Evolutionary conservation across 2,797 vertebrate species (phyloP), one percentile per base, ranked within the genome.

Genomic region (Rachycentron canadum): DNA sequence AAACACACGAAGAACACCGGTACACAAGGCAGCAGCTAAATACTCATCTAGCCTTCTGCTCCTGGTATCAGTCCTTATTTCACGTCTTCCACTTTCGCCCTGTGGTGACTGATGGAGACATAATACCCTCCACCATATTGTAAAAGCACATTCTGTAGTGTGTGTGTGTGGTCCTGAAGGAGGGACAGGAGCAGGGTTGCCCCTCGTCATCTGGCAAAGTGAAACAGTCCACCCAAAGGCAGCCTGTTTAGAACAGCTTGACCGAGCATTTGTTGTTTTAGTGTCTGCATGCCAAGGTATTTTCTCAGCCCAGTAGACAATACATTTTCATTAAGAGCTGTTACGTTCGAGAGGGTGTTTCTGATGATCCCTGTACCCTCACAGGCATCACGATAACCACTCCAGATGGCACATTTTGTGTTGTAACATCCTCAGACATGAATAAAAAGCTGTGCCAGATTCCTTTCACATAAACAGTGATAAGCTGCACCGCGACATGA

Each of bases 261-360:
- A 75, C 74, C 38, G 59, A 85, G 63, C 75, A 81, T 86, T 87
- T 80, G 85, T 79, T 87, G 83, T 85, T 85, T 58, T 56, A 41
- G 49, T 40, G 30, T 71, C 36, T 69, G 5, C 13, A 63, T 83
- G 76, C 82, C 66, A 78, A 76, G 30, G 63, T 60, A 3, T 89
- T 76, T 84, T 84, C 63, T 65, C 74, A 70, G 69, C 67, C 25
- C 25, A 40, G 71, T 26, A 61, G 76, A 73, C 34, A 59, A 81
- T 77, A 47, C 58, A 49, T 76, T 73, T 52, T 65, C 50, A 78
- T 73, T 61, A 63, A 43, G 61, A 74, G 78, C 65, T 55, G 69
- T 58, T 73, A 8, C 36, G 68, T 76, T 32, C 17, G 28, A 32
- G 50, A 66, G 65, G 52, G 45, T 83, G 67, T 85, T 69, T 76